Conservation (phyloP, 2,797 vertebrate genomes). For the Bufotes viridis region DNA sequence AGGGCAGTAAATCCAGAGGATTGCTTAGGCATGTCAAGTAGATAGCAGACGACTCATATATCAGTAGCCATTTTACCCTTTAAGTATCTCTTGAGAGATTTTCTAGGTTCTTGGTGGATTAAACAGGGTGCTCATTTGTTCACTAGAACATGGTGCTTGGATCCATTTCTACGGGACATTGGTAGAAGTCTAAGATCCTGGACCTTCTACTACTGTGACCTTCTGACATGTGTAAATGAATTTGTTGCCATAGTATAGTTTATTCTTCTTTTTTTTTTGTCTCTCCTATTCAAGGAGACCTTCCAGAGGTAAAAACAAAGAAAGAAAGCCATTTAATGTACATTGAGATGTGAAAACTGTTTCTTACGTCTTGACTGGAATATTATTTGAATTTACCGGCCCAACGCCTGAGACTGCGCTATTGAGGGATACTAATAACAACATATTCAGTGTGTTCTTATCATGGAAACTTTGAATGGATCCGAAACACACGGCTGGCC, state of each 20-base stretch:
- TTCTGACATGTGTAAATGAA: not conserved
- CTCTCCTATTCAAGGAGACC: not conserved
- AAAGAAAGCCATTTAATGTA: not conserved
- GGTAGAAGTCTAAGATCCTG: not conserved
- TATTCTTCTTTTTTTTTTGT: not conserved
- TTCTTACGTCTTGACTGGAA: not conserved
- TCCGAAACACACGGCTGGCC: not conserved
- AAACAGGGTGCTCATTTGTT: not conserved
- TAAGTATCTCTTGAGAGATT: not conserved
- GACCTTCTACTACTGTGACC: not conserved
- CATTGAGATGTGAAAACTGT: not conserved
- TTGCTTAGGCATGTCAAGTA: not conserved
- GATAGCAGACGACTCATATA: not conserved
- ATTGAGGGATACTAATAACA: not conserved
- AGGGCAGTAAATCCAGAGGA: not conserved
- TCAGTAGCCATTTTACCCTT: not conserved
- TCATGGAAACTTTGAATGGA: not conserved
- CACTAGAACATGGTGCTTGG: not conserved
- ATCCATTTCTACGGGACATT: not conserved
- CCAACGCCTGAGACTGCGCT: not conserved
- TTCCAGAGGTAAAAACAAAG: not conserved
- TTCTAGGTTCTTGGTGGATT: not conserved
- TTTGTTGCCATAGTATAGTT: not conserved
- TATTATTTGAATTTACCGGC: not conserved
- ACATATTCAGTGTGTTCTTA: not conserved